Percentiles rank a stretch among this genome's conserved stretches.
phyloP scores from a whole-genome alignment of 2,888 invertebrate species.

The Branchinecta sandiegonensis region DNA sequence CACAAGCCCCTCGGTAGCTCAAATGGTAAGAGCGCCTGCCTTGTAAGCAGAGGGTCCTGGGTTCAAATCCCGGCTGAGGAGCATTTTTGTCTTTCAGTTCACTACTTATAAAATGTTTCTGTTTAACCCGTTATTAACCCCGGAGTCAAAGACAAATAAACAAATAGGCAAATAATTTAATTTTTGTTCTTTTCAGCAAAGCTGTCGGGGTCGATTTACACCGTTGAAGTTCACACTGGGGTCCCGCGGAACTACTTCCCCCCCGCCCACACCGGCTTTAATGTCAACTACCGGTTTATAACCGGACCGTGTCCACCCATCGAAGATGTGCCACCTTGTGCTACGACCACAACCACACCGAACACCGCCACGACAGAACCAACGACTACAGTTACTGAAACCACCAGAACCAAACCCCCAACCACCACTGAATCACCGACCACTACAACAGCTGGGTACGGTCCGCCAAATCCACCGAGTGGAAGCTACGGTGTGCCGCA shows the following conservation, averaged over 20 bases:
- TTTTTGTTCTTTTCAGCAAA: background rate
- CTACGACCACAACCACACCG: background rate
- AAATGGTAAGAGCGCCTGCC: no score
- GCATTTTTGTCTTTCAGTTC: no score
- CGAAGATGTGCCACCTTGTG: background rate
- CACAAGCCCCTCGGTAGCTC: no score
- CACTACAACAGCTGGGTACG: background rate
- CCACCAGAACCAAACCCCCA: background rate
- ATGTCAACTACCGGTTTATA: background rate
- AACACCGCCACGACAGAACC: background rate
- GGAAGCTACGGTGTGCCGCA: slow-evolving; percentile 9
- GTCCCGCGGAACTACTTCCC: background rate
- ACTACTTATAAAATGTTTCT: no score
- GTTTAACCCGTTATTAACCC: no score
- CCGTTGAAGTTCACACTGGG: background rate
- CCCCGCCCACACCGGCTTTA: slow-evolving; percentile 7
- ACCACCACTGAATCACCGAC: background rate
- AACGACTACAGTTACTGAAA: background rate
- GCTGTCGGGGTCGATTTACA: background rate
- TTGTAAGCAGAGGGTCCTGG: no score
- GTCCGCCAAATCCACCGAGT: background rate
- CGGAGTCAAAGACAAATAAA: no score
- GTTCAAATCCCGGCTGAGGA: no score
- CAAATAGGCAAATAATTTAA: no score
- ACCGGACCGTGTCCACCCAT: background rate